Evolutionary conservation across 2,888 invertebrate species (phyloP), one percentile per base, ranked within the genome.

Genomic region (Sarcophaga caerulescens): DNA sequence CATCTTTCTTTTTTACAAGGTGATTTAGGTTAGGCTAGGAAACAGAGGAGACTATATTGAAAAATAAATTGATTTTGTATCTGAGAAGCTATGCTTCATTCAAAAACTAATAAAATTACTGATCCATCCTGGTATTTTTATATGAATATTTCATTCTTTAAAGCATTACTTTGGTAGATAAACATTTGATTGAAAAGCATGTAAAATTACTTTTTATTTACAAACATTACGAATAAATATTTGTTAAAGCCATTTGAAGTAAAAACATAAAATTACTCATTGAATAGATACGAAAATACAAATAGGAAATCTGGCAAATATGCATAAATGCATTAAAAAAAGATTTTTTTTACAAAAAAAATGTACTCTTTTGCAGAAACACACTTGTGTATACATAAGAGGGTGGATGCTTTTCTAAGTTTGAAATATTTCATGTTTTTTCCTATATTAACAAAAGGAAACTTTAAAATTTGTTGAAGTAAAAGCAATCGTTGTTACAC

Each of bases 121-220:
- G 8, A 35, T 8, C 0, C 10, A 2, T 35, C 35, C 35, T 35
- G 10, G 35, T 2, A 35, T 35, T 2, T 35, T 1, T 35, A 0
- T 35, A 35, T 10, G 8, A 35, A 35, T 35, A 35, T 35, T 35
- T 35, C 4, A 52, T 4, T 57, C 4, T 35, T 10, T 47, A 47
- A 12, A n/a, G 52, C 57, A 19, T 52, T 25, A 25, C 6, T 44
- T 45, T n/a, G 3, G 1, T 19, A 75, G 75, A 35, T 62, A 76
- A 70, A 71, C 65, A 70, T 65, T 66, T 47, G 35, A 71, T 77
- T 2, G 35, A 35, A 35, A 35, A 2, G 35, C 66, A 60, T 76
- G 70, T 35, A 71, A 80, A 79, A 70, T 84, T 70, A 70, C 59
- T 60, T 79, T 84, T 70, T 79, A 65, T 79, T 79, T 84, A 63